Evolutionary conservation across 2,888 invertebrate species (phyloP).

Genomic region (Plebejus argus): DNA sequence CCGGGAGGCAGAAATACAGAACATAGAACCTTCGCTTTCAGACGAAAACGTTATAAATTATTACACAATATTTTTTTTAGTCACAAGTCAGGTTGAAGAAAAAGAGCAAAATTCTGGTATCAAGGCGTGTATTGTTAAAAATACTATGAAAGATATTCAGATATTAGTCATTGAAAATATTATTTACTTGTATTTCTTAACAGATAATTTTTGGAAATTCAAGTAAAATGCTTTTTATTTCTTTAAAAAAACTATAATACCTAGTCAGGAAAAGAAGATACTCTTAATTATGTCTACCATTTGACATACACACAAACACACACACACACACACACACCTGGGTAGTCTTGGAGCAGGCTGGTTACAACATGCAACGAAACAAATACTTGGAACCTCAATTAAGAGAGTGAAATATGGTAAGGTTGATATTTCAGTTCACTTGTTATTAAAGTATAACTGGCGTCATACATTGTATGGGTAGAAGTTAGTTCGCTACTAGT

Average conservation of each 20-base stretch:
- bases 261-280: not conserved
- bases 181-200: too few species aligned
- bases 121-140: too few species aligned
- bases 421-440: not conserved
- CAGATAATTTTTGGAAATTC: too few species aligned
- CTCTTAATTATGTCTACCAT: not conserved
- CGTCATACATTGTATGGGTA: not conserved
- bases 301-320: not conserved
- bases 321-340: not conserved
- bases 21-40: not conserved
- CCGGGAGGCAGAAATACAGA: not conserved
- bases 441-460: not conserved
- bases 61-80: not conserved
- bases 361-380: not conserved
- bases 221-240: too few species aligned
- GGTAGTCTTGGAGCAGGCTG: not conserved
- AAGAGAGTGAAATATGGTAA: not conserved
- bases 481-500: constrained; percentile 1
- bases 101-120: not conserved
- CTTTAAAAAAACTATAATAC: not conserved
- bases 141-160: too few species aligned
- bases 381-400: not conserved
- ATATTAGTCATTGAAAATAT: too few species aligned
- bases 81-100: not conserved
- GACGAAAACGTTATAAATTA: not conserved